Evolutionary conservation across 1,140 invertebrate genomes (phyloP), one percentile per base, ranked within the genome.

Genomic region (Berghia stephanieae): DNA sequence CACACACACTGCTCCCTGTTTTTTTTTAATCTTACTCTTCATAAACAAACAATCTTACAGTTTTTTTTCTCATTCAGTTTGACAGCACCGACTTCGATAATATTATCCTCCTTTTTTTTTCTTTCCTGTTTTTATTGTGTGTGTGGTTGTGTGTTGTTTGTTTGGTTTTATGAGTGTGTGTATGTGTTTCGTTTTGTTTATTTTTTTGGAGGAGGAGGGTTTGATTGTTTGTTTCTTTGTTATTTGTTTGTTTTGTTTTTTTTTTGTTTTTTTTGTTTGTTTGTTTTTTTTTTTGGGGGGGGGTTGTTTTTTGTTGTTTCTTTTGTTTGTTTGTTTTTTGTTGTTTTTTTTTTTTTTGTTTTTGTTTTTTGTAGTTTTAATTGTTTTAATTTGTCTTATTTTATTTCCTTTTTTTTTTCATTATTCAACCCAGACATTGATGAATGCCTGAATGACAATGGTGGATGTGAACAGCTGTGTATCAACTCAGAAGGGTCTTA

Each of bases 401-500:
- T 21, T 27, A 49, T 34, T 70, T 34, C 31, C 52, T 42, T 55
- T 77, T 40, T 38, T 42, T 8, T 46, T n/a, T 49, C 38, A 16
- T 81, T 82, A 8, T 63, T 10, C 57, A 16, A 24, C 10, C 86
- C 92, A 10, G 95, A 97, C 68, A 87, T 97, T 13, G 95, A 99
- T 86, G 97, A 99, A 87, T 99, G 98, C 84, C 94, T 82, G 31
- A 78, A 96, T 81, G 91, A 93, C 13, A 92, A 94, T 68, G 96
- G 91, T 0, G 92, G 90, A 1, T 99, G 98, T 89, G 82, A 87
- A 66, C 87, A 89, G 77, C 40, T 82, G 0, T 89, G 88, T 80
- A 93, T 93, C 42, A 99, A 99, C 87, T 93, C 92, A 0, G 96
- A 95, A 91, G 97, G 97, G 18, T 93, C 93, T 8, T 99, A 96